Percentiles rank a stretch among this genome's conserved stretches.
These are phyloP conservation scores for Mirounga angustirostris DNA, from an alignment of 2,113 vertebrate species.

Conservation along the genomic window DNA sequence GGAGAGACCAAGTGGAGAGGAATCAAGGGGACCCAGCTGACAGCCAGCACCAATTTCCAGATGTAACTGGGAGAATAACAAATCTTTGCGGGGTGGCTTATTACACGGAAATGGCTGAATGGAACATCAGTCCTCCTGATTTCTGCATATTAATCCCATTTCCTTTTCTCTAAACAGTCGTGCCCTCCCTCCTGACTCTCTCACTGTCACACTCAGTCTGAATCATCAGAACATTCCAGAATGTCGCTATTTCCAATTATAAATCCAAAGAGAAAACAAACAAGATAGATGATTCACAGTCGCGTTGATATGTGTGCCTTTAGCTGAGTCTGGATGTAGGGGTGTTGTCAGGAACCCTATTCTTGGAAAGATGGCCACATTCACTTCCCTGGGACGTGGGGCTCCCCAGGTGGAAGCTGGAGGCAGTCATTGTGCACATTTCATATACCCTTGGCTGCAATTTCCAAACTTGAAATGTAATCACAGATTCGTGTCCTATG, in stretches of 20 bases:
- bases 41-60: background rate
- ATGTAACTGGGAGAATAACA: background rate
- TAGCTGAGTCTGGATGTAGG: background rate
- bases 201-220: background rate
- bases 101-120: background rate
- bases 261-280: background rate
- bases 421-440: background rate
- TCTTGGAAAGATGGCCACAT: background rate
- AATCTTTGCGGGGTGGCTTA: background rate
- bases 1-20: background rate
- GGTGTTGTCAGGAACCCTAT: rapidly evolving
- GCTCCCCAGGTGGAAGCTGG: background rate
- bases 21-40: background rate
- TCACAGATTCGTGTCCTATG: background rate
- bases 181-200: background rate
- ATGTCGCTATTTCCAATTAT: background rate
- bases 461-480: background rate
- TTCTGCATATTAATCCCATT: background rate
- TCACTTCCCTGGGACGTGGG: background rate
- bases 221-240: background rate
- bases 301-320: background rate
- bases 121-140: background rate
- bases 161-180: background rate
- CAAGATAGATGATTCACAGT: background rate
- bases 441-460: background rate